These are phyloP conservation scores for Prunella strophiata DNA, from an alignment of 2,797 vertebrate genomes.

Conservation along the genomic window DNA sequence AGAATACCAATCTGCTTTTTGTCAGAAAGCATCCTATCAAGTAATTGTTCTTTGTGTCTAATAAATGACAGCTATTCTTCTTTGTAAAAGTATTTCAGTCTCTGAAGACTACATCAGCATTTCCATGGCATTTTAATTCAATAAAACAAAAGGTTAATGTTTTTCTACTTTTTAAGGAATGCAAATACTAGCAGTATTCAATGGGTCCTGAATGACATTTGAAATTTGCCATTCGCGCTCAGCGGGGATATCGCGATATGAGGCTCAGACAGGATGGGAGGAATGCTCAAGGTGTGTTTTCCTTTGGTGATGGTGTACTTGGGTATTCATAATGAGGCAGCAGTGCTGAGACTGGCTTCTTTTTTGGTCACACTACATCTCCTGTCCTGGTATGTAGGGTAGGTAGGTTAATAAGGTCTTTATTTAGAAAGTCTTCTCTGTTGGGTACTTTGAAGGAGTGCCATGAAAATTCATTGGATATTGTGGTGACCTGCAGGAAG, in stretches of 20 bases:
- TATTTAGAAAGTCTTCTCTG: background rate
- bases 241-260: constrained; percentile 63
- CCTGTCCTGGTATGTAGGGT: background rate
- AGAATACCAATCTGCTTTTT: constrained; percentile 85
- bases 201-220: constrained; percentile 77
- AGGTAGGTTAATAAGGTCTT: background rate
- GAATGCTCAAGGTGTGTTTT: constrained; percentile 6
- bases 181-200: constrained; percentile 78
- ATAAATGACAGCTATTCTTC: constrained; percentile 85
- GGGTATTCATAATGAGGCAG: background rate
- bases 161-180: constrained; percentile 78
- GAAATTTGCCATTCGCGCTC: constrained; percentile 68
- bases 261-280: constrained; percentile 5
- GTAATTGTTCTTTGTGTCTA: constrained; percentile 84
- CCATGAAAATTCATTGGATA: background rate
- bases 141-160: constrained; percentile 86
- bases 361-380: background rate
- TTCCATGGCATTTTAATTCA: constrained; percentile 85
- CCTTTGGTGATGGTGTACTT: background rate
- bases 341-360: background rate
- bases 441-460: background rate
- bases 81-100: constrained; percentile 80
- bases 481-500: background rate
- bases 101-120: constrained; percentile 81
- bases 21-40: constrained; percentile 82